Conservation (phyloP, 2,113 vertebrate species). For the Aviceda subcristata region DNA sequence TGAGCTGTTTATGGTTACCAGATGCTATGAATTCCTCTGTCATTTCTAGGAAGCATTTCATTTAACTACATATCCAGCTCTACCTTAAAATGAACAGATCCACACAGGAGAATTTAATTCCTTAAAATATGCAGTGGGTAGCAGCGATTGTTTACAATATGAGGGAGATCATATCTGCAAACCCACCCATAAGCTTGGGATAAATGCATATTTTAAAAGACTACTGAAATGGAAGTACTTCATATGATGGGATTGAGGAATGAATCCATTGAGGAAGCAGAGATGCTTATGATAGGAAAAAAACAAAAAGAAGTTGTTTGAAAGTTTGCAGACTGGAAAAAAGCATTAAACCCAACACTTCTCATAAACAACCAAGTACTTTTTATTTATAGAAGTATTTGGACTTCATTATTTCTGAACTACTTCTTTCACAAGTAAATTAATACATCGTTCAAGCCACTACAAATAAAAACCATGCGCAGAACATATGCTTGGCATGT, state of each 20-base stretch:
- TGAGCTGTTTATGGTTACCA: background rate
- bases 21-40: background rate
- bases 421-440: background rate
- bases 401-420: background rate
- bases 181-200: background rate
- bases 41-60: background rate
- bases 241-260: slow-evolving; percentile 3
- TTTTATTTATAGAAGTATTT: background rate
- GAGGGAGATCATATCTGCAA: background rate
- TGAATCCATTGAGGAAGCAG: background rate
- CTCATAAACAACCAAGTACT: background rate
- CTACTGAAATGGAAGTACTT: background rate
- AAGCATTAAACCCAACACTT: background rate
- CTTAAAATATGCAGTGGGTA: background rate
- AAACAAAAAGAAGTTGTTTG: background rate
- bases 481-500: background rate
- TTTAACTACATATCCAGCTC: background rate
- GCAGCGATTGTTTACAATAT: background rate
- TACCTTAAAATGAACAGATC: slow-evolving; percentile 17
- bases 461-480: background rate
- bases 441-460: background rate
- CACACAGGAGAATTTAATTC: background rate
- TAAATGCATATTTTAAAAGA: background rate
- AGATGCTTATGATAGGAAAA: background rate
- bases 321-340: slow-evolving; percentile 8